Evolutionary conservation across 1,140 invertebrate genomes (phyloP).

Genomic region (roundworm (Caenorhabditis elegans)): WBcel235 BX284602.5:6790001-6790500

Average conservation of each 20-base stretch:
- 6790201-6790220: constrained; percentile 23
- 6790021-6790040: no score
- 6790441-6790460: constrained; percentile 5
- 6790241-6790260: no score
- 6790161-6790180: neutral
- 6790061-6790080: no score
- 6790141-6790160: constrained; percentile 19
- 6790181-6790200: constrained; percentile 18
- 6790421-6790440: neutral
- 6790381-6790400: neutral
- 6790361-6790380: neutral
- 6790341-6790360: constrained; percentile 10
- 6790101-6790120: neutral
- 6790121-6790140: neutral
- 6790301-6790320: constrained; percentile 21
- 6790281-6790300: constrained; percentile 12
- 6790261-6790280: neutral
- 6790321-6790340: constrained; percentile 35
- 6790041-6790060: no score
- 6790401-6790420: no score
- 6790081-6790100: neutral
- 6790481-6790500: constrained; percentile 32
- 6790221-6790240: neutral
- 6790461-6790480: constrained; percentile 20
- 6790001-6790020: no score